Base-by-base conservation (phyloP, 2,113 vertebrate genomes). In the Podocnemis expansa region DNA sequence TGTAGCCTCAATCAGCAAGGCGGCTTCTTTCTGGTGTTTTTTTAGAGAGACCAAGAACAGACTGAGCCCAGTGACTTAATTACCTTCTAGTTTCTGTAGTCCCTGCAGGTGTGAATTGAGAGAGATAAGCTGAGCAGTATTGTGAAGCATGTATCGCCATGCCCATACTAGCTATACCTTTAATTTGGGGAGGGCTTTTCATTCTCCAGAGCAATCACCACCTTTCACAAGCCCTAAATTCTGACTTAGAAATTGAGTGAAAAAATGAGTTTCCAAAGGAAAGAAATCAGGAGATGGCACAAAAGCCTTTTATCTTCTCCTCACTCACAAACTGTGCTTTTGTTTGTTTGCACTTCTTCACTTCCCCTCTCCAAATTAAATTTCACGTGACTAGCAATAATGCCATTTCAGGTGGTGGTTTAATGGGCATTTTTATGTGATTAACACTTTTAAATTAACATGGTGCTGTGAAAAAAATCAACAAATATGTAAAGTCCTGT, bases 391-490 rank as follows among this genome's bases (percentile, higher is more conserved):
- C 60, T 94, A 85, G 80, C 91, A 92, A 82, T 63, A 78, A 58
- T 29, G 51, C 38, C 21, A 3, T 85, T 88, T 97, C 95, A 97
- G 94, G 93, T 98, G 97, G 95, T 97, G 89, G 87, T 95, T 97
- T 97, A 97, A 41, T 87, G 96, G 96, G 92, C 95, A 2, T 58
- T 84, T 45, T 31, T 94, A 25, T 0, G 88, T 95, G 91, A 83
- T 93, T 95, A 97, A 95, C 84, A 31, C 86, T 73, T 89, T 80
- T 34, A 63, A 55, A 88, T 96, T 96, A 96, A 96, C 90, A 63
- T 95, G 88, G 52, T 3, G 5, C 84, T 91, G 58, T 75, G 80
- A 94, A 12, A 54, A 82, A 63, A 89, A 58, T 70, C 83, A 88
- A 43, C 82, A 38, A 2, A 29, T 73, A 49, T 87, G 82, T 78